These are phyloP conservation scores for Syngnathus floridae DNA, from an alignment of 2,113 vertebrate species.

Conservation along the genomic window DNA sequence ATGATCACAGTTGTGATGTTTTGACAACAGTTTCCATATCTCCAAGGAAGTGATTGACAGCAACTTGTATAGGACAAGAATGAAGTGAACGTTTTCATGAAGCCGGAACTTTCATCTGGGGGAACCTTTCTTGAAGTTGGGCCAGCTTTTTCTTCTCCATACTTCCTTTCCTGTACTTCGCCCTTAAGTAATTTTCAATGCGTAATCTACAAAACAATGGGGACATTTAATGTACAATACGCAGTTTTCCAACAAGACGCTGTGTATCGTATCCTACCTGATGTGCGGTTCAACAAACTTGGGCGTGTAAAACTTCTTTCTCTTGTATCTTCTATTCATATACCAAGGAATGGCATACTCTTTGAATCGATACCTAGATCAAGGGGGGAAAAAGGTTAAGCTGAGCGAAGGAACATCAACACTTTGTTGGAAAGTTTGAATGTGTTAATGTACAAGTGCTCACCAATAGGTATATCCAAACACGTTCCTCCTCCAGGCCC, in stretches of 20 bases:
- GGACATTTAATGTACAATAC: background rate
- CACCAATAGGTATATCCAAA: slow-evolving; percentile 86
- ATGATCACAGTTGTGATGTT: slow-evolving; percentile 9
- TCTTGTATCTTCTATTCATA: slow-evolving; percentile 81
- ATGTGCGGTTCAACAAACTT: slow-evolving; percentile 75
- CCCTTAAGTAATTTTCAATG: slow-evolving; percentile 72
- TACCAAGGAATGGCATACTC: slow-evolving; percentile 92
- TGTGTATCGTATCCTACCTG: slow-evolving; percentile 68
- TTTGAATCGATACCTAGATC: slow-evolving; percentile 81
- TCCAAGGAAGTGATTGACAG: background rate
- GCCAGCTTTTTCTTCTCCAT: slow-evolving; percentile 52
- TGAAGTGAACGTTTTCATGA: slow-evolving; percentile 20
- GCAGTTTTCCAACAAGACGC: background rate
- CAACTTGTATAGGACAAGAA: background rate
- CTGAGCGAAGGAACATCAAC: too few relatives aligned
- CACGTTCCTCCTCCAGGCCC: slow-evolving; percentile 82
- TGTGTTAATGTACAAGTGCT: slow-evolving; percentile 1
- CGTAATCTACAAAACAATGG: slow-evolving; percentile 70
- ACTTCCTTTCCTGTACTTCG: slow-evolving; percentile 43
- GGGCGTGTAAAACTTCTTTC: slow-evolving; percentile 79
- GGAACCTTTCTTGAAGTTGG: slow-evolving; percentile 69
- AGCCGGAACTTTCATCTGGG: slow-evolving; percentile 60
- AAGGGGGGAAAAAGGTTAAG: too few relatives aligned
- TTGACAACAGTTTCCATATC: background rate
- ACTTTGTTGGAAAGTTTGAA: background rate